Evolutionary conservation across 2,797 vertebrate genomes (phyloP).

Genomic region (Hippopotamyrus pictus): DNA sequence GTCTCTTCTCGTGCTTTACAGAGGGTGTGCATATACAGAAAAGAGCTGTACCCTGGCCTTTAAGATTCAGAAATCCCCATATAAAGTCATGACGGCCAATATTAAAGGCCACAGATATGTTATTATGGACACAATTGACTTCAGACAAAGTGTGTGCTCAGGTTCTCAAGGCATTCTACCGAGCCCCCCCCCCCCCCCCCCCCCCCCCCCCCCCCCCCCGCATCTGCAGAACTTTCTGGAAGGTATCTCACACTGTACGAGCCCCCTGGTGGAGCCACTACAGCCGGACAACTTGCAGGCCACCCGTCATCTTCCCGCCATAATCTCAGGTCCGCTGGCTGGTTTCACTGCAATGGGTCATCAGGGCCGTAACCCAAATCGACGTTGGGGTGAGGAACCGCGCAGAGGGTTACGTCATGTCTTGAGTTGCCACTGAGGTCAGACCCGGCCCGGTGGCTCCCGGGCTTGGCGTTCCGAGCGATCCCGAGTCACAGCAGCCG

Average conservation of each 20-base stretch:
- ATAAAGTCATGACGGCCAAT: background rate
- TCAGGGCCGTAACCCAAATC: background rate
- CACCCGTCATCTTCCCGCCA: background rate
- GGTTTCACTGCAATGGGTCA: background rate
- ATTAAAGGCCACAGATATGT: background rate
- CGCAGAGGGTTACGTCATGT: background rate
- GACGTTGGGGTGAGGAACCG: background rate
- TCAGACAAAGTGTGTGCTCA: background rate
- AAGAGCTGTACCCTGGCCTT: background rate
- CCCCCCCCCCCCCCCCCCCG: background rate
- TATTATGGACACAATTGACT: conserved; percentile 9
- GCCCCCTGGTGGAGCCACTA: conserved; percentile 5
- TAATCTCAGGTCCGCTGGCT: background rate
- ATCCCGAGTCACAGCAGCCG: background rate
- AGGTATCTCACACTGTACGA: background rate
- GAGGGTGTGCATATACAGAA: background rate
- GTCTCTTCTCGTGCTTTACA: background rate
- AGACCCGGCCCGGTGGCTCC: conserved; percentile 8
- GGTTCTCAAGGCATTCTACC: background rate
- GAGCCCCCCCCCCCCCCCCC: background rate
- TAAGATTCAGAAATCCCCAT: background rate
- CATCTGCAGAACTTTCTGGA: background rate
- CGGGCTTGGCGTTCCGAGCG: background rate
- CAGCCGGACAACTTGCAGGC: background rate
- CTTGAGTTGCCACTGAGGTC: conserved; percentile 1